Percentiles rank a stretch among this genome's conserved stretches.
phyloP scores from a whole-genome alignment of 2,888 invertebrate genomes.

The Phania funesta region DNA sequence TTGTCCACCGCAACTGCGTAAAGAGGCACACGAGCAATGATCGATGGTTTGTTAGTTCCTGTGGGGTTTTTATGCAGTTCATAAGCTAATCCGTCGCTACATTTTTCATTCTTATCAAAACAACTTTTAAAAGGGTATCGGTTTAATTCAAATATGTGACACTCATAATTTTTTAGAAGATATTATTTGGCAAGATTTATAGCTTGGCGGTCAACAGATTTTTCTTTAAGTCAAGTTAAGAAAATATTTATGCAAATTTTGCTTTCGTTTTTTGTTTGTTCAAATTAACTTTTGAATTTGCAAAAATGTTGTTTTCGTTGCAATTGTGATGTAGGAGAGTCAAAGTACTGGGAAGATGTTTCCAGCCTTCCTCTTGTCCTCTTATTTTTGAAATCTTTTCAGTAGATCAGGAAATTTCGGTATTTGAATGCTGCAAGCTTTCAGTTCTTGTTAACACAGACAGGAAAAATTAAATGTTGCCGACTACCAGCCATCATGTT shows the following conservation, averaged over 20 bases:
- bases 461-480: too few relatives aligned
- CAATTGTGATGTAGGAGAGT: too few relatives aligned
- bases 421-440: too few relatives aligned
- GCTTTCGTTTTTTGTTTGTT: too few relatives aligned
- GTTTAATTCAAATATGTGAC: slow-evolving; percentile 63
- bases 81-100: slow-evolving; percentile 22
- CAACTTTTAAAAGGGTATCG: slow-evolving; percentile 66
- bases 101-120: slow-evolving; percentile 68
- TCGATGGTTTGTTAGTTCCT: slow-evolving; percentile 49
- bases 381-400: too few relatives aligned
- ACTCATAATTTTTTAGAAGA: slow-evolving; percentile 55
- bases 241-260: background rate
- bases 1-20: slow-evolving; percentile 15
- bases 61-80: slow-evolving; percentile 28
- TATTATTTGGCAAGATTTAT: slow-evolving; percentile 53
- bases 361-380: too few relatives aligned
- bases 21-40: slow-evolving; percentile 55
- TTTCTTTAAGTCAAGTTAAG: background rate
- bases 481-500: too few relatives aligned
- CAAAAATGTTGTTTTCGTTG: too few relatives aligned
- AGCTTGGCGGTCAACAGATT: slow-evolving; percentile 49
- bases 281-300: too few relatives aligned
- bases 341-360: too few relatives aligned
- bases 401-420: too few relatives aligned
- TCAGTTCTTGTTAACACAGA: too few relatives aligned